These are phyloP conservation scores for Acanthurus leucopareius DNA, from an alignment of 2,797 vertebrate genomes.

Conservation along the genomic window DNA sequence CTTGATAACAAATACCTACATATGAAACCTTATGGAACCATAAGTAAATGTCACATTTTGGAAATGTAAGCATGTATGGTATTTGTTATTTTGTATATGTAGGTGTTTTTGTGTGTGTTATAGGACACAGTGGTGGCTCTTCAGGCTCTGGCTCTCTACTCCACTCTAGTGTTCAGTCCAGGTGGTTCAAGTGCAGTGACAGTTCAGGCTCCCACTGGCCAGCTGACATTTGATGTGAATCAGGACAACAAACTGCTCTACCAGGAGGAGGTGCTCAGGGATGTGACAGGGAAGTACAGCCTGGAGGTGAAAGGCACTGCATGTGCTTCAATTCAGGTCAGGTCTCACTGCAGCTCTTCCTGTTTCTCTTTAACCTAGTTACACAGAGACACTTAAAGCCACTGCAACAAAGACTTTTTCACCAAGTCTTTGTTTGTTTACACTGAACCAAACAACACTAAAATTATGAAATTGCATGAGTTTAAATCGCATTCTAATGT, in stretches of 20 bases:
- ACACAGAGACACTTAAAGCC: no score
- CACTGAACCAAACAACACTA: no score
- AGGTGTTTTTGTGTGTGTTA: slow-evolving; percentile 36
- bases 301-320: slow-evolving; percentile 83
- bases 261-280: slow-evolving; percentile 82
- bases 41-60: neutral
- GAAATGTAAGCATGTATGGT: neutral
- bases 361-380: neutral
- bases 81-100: neutral
- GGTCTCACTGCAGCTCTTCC: slow-evolving; percentile 23
- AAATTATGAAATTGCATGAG: no score
- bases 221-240: slow-evolving; percentile 81
- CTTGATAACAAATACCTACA: neutral
- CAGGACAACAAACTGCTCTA: slow-evolving; percentile 87
- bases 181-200: slow-evolving; percentile 81
- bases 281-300: slow-evolving; percentile 73
- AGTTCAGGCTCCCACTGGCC: slow-evolving; percentile 75
- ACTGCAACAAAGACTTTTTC: no score
- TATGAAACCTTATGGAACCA: neutral
- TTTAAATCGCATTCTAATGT: no score
- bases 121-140: slow-evolving; percentile 89
- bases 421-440: no score
- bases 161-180: slow-evolving; percentile 82
- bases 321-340: slow-evolving; percentile 86
- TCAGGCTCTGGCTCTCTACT: slow-evolving; percentile 90